Evolutionary conservation across 92 coral and sea anemone genomes (phyloP), one percentile per base, ranked within the genome.

Genomic region (Paramuricea clavata): DNA sequence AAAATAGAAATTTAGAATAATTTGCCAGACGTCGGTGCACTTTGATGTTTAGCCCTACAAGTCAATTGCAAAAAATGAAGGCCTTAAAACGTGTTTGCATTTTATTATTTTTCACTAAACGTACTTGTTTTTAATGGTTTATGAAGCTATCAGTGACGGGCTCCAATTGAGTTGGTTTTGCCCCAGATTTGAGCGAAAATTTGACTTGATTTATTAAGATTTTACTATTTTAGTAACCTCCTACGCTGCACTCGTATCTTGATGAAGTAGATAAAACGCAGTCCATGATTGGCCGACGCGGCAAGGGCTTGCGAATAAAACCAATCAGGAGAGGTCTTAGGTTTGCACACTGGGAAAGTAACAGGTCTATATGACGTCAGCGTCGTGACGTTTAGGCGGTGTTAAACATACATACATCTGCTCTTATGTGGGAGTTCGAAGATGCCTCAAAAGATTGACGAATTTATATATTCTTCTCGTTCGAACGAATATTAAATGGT

Each of bases 401-500:
- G 84, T 79, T 79, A 30, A 59, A 79, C 84, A 79, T 79, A 67
- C 72, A 79, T 79, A 60, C 84, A 79, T 79, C 84, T 79, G 84
- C 84, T 79, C 67, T 34, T 32, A 47, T 79, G 59, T 64, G 35
- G 71, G 84, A 61, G 84, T 79, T 61, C 26, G 26, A 56, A 65
- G 72, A 65, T 79, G 72, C 10, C 28, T 67, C 13, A 54, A 76
- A 76, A 76, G 82, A 52, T 76, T 60, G 68, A 28, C 25, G 64
- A 76, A 13, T 76, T 52, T 76, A 76, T 52, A 11, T 42, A 28
- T 79, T 76, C 12, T 6, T 32, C 16, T 36, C 34, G 67, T 60
- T 50, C 36, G 1, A 44, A 17, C 61, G 17, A 27, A 44, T 74
- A 74, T 74, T 52, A 36, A 60, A 50, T 57, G 71, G 57, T 79